phyloP scores from a whole-genome alignment of 1,140 invertebrate species.

The Drosophila eugracilis region DNA sequence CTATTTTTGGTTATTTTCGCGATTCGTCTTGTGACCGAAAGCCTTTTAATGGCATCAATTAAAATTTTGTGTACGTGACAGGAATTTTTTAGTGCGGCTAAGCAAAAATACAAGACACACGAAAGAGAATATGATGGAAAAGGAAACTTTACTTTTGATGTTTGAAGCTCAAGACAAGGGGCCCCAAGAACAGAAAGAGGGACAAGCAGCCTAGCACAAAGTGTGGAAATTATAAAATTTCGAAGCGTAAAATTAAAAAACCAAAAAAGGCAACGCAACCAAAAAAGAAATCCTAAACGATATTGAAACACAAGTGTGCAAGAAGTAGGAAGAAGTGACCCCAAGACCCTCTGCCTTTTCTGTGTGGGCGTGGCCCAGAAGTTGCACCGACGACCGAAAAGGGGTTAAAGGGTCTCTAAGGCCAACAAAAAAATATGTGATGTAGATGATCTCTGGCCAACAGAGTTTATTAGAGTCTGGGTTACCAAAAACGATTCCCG shows the following conservation, averaged over 20 bases:
- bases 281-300: slow-evolving; percentile 32
- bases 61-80: slow-evolving; percentile 82
- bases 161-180: slow-evolving; percentile 46
- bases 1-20: slow-evolving; percentile 12
- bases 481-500: slow-evolving; percentile 4
- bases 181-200: slow-evolving; percentile 31
- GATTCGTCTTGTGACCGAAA: slow-evolving; percentile 19
- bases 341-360: slow-evolving; percentile 28
- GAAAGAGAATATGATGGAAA: slow-evolving; percentile 20
- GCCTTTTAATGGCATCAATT: slow-evolving; percentile 79
- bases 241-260: slow-evolving; percentile 79
- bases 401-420: slow-evolving; percentile 48
- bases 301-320: slow-evolving; percentile 47
- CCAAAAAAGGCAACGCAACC: slow-evolving; percentile 32
- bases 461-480: slow-evolving; percentile 8
- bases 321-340: slow-evolving; percentile 48
- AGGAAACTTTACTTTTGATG: slow-evolving; percentile 63
- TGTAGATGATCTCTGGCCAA: slow-evolving; percentile 28
- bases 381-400: slow-evolving; percentile 52
- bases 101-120: slow-evolving; percentile 33
- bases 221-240: slow-evolving; percentile 73
- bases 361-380: slow-evolving; percentile 58
- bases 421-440: slow-evolving; percentile 6
- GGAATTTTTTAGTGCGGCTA: slow-evolving; percentile 61
- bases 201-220: slow-evolving; percentile 36